Evolutionary conservation across 2,797 vertebrate species (phyloP), one percentile per base, ranked within the genome.

Genomic region (Parotocinclus haroldoi): DNA sequence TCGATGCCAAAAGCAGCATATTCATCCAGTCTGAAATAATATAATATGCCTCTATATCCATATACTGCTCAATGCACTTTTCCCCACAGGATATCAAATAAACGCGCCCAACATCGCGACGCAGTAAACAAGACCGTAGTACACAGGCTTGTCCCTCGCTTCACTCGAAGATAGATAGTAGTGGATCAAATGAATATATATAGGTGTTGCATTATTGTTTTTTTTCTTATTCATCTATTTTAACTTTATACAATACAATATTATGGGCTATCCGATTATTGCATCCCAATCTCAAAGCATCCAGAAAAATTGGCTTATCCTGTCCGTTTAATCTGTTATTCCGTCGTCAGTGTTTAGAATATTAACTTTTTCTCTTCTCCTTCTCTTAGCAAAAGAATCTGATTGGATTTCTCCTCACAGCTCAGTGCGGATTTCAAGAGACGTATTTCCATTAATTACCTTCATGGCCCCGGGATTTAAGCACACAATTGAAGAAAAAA

Each of bases 361-460:
- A 27, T 27, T 78, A 88, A 90, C 86, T 89, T 91, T 86, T 85
- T 72, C 75, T 75, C 68, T 79, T 74, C 63, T 58, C 80, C 81
- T 78, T 78, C 80, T 78, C 81, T 68, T 56, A 76, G 71, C 74
- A 27, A 27, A 82, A 82, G 76, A 77, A 89, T 89, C 91, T 92
- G 91, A 95, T 95, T 95, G 91, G 88, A 90, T 95, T 96, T 94
- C 93, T 91, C 90, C 90, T 93, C 95, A 95, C 93, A 96, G 88
- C 87, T 89, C 93, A 91, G 93, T 96, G 93, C 93, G 92, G 92
- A 92, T 92, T 82, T 81, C 89, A 85, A 85, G 86, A 85, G 83
- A 84, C 85, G 77, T 79, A 76, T 82, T 78, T 76, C 63, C 76
- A 63, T 69, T 72, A 78, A 70, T 67, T 74, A 44, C 71, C 68